Conservation (phyloP, 2,888 invertebrate genomes). For the Autographa gamma region DNA sequence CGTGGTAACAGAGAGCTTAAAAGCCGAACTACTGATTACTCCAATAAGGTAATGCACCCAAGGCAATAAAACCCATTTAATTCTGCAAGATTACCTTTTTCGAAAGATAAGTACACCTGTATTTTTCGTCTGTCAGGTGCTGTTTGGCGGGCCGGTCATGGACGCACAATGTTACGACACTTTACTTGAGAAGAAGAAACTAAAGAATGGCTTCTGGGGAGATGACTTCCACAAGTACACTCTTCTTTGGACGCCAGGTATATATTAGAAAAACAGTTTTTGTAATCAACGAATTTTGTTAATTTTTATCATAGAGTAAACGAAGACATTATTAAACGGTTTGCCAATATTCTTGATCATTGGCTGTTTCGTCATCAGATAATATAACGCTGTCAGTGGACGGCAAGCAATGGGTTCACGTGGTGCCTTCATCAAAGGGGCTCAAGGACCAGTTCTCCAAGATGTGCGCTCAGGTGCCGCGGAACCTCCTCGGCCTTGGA, state of each 20-base stretch:
- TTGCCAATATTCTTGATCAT: neutral
- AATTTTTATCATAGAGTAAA: slow-evolving; percentile 4
- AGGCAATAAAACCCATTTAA: too few species aligned
- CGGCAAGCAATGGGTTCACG: slow-evolving; percentile 81
- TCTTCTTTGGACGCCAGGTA: slow-evolving; percentile 91
- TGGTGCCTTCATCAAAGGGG: slow-evolving; percentile 74
- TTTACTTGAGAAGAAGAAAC: slow-evolving; percentile 66
- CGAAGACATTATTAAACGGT: neutral
- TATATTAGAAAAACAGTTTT: too few species aligned
- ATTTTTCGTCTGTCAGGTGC: slow-evolving; percentile 61
- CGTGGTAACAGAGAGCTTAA: slow-evolving; percentile 89
- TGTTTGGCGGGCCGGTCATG: slow-evolving; percentile 87
- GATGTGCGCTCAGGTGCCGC: slow-evolving; percentile 65
- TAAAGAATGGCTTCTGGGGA: slow-evolving; percentile 79
- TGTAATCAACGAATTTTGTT: too few species aligned
- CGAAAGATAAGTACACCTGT: neutral
- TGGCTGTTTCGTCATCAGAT: slow-evolving; percentile 71
- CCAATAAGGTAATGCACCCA: slow-evolving; percentile 73
- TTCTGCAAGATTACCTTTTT: neutral
- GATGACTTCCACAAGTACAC: slow-evolving; percentile 90
- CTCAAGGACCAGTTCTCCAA: slow-evolving; percentile 67
- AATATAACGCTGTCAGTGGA: slow-evolving; percentile 86
- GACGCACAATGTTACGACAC: slow-evolving; percentile 74
- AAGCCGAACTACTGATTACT: slow-evolving; percentile 67
- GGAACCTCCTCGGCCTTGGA: slow-evolving; percentile 65